Base-by-base conservation (phyloP, 2,888 invertebrate species). In the Scrobipalpa costella region DNA sequence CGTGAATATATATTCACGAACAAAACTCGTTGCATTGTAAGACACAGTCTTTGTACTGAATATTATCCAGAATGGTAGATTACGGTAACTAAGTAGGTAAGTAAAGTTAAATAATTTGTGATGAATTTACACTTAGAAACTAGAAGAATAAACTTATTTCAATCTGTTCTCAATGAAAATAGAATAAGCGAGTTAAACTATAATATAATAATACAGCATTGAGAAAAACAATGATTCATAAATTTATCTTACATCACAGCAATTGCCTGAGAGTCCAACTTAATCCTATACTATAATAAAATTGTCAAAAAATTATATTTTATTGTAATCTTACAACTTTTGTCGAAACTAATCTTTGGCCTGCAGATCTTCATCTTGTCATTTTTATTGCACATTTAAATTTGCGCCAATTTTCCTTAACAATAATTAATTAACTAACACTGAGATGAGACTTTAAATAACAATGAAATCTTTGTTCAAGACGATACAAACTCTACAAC, bases 191-290 rank as follows among this genome's bases (percentile, higher is more conserved):
- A 47, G 33, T 34, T 15, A 49, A 34, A 33, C 50, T 63, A 63
- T 27, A 27, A 63, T 27, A 27, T 27, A 27, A 27, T 58, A 63
- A 63, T 63, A 58, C 34, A 58, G 47, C 33, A 36, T 55, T 52
- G 36, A 63, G 73, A 77, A 75, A 79, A 63, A 70, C 72, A 74
- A 72, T 70, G 69, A 67, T 68, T 63, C 66, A 66, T 63, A 63
- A 55, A 64, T 73, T 77, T 86, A 89, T 83, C 83, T 87, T 88
- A 90, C 87, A 90, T 90, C 90, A 90, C 90, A 90, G 90, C 90
- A 79, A 83, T 81, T 78, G 89, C 88, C 86, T 86, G 90, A 90
- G 88, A 88, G 88, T 85, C 83, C 73, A 75, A 88, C 86, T 87
- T 89, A 88, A 79, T 70, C 70, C 75, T 81, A 82, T 73, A 70